Conservation (phyloP, 2,888 invertebrate genomes). For the Nemapogon koenigi region DNA sequence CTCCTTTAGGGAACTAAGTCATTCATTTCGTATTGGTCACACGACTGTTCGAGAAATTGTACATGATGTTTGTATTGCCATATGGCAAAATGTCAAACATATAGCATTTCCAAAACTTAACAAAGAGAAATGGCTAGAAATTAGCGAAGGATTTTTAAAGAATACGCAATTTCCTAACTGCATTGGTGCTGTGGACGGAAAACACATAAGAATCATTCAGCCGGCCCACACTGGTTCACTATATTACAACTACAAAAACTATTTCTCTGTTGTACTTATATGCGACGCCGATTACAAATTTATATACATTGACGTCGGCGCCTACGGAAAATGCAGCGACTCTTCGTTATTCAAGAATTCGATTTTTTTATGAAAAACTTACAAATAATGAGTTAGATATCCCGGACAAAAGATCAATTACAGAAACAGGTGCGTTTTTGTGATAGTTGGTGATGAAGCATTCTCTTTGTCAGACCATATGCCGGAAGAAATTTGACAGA, state of each 20-base stretch:
- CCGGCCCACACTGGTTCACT: background rate
- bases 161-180: background rate
- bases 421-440: background rate
- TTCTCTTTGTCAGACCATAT: background rate
- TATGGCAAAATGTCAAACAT: background rate
- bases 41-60: background rate
- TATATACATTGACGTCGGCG: background rate
- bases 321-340: background rate
- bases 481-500: background rate
- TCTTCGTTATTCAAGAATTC: background rate
- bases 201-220: background rate
- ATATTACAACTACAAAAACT: background rate
- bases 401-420: background rate
- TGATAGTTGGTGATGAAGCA: background rate
- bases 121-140: background rate
- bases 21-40: background rate
- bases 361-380: background rate
- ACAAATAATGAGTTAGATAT: background rate
- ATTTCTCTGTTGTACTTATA: background rate
- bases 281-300: background rate
- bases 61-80: background rate
- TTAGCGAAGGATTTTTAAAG: background rate
- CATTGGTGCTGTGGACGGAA: background rate
- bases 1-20: background rate
- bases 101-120: background rate